Conservation (phyloP, 2,797 vertebrate genomes). For the Rhyacichthys aspro region DNA sequence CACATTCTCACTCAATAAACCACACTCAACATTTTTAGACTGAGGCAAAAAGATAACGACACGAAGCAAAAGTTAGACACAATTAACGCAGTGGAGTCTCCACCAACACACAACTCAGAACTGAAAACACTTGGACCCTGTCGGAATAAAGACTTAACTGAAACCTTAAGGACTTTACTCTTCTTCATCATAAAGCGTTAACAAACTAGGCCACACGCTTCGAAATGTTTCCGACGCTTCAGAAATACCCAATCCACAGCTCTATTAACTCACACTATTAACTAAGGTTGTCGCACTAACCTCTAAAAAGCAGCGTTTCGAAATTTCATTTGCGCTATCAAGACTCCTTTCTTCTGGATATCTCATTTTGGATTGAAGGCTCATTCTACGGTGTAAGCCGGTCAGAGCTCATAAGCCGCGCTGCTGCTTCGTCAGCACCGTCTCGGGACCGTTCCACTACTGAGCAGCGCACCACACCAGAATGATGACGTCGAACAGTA, state of each 20-base stretch:
- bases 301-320: neutral
- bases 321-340: constrained; percentile 44
- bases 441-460: constrained; percentile 25
- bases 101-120: too few relatives aligned
- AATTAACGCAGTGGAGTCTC: too few relatives aligned
- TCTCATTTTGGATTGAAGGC: constrained; percentile 34
- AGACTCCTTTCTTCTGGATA: constrained; percentile 18
- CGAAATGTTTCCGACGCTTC: too few relatives aligned
- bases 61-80: too few relatives aligned
- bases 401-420: constrained; percentile 44
- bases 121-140: too few relatives aligned
- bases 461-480: constrained; percentile 6
- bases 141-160: too few relatives aligned
- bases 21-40: too few relatives aligned
- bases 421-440: constrained; percentile 53
- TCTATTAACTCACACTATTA: constrained; percentile 26
- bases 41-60: too few relatives aligned
- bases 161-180: too few relatives aligned
- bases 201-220: neutral
- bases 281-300: constrained; percentile 16
- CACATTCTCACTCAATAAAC: too few relatives aligned
- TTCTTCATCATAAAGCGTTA: too few relatives aligned
- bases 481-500: constrained; percentile 7
- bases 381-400: constrained; percentile 23
- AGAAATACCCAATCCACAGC: too few relatives aligned